phyloP scores from a whole-genome alignment of 1,140 invertebrate genomes.

The Magallana angulata region DNA sequence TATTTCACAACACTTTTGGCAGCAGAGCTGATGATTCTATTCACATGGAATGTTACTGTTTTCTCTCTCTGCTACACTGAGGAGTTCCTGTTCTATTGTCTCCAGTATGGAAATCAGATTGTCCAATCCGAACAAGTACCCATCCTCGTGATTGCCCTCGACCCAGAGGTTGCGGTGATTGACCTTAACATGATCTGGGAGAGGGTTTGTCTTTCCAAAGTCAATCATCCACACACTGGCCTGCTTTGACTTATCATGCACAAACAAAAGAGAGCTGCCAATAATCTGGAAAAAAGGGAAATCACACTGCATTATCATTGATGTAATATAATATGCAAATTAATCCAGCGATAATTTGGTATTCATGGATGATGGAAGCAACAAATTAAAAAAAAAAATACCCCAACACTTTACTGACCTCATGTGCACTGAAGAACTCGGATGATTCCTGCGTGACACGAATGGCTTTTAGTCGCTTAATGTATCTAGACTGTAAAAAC shows the following conservation, averaged over 20 bases:
- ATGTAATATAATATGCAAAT: not conserved
- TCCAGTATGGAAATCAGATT: constrained; percentile 91
- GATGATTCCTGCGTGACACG: constrained; percentile 88
- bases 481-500: constrained; percentile 81
- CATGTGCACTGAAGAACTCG: constrained; percentile 93
- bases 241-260: constrained; percentile 90
- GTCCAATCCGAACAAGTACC: constrained; percentile 95
- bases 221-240: constrained; percentile 98
- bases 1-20: not conserved
- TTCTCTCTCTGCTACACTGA: not conserved
- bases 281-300: constrained; percentile 86
- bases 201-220: constrained; percentile 95
- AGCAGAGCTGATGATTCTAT: not conserved
- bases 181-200: constrained; percentile 88
- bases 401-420: constrained; percentile 82
- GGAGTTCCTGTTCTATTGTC: constrained; percentile 54
- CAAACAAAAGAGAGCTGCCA: constrained; percentile 96
- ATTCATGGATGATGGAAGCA: not conserved
- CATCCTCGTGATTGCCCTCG: constrained; percentile 99
- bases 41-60: not conserved
- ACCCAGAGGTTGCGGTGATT: constrained; percentile 92
- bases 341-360: not conserved
- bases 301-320: too few species aligned
- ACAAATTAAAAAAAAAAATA: not conserved
- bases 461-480: constrained; percentile 91